A percentile compares a stretch with the other conserved stretches of the same genome.
phyloP scores from a whole-genome alignment of 2,888 invertebrate genomes.

The Parthenolecanium corni region DNA sequence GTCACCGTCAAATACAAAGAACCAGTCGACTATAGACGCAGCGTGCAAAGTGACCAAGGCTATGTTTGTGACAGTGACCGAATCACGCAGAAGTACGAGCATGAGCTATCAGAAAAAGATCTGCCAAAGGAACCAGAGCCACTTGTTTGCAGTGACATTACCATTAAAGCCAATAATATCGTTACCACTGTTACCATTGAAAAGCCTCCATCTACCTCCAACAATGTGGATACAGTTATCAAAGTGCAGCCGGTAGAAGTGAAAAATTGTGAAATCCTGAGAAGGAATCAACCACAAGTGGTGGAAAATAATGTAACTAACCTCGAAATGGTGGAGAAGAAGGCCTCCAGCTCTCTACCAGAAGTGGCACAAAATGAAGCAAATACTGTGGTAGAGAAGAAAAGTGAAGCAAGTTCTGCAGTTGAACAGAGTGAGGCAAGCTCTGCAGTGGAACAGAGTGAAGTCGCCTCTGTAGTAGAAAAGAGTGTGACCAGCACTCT shows the following conservation, averaged over 20 bases:
- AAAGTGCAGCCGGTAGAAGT: not conserved
- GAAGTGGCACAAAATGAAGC: not conserved
- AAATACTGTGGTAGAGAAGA: not conserved
- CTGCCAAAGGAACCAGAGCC: not conserved
- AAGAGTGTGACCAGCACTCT: not conserved
- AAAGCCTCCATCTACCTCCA: not conserved
- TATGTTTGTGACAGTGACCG: not conserved
- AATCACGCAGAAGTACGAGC: not conserved
- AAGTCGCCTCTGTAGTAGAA: not conserved
- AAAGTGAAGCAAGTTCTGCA: not conserved
- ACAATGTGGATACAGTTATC: too few species aligned
- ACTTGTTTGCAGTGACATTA: not conserved
- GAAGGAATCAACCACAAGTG: not conserved
- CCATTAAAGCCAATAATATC: conserved; percentile 5
- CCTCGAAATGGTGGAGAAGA: too few species aligned
- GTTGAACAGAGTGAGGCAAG: too few species aligned
- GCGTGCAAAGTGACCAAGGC: not conserved
- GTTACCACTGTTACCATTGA: conserved; percentile 20
- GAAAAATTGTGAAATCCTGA: not conserved
- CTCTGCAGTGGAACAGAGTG: not conserved
- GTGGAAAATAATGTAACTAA: not conserved
- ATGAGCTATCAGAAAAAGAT: not conserved
- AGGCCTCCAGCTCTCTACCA: not conserved
- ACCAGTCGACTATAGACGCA: conserved; percentile 5
- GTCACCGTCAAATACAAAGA: conserved; percentile 34